Percentiles rank a stretch among this genome's conserved stretches.
These are phyloP conservation scores for Mechanitis mazaeus DNA, from an alignment of 2,888 invertebrate genomes.

Conservation along the genomic window DNA sequence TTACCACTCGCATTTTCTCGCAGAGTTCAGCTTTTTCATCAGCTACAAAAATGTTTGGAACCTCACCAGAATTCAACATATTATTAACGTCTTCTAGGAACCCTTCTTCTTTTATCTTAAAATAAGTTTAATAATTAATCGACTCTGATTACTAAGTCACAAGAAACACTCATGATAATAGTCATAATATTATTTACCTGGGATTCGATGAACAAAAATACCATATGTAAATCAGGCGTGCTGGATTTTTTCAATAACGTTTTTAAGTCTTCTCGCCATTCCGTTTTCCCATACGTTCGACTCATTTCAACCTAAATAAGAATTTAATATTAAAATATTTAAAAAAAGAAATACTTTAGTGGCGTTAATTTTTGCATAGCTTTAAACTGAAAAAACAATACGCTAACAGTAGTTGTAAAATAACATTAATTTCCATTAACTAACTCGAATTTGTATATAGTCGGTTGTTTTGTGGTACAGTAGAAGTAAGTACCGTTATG, in stretches of 20 bases:
- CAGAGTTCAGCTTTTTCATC: constrained; percentile 94
- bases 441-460: no score
- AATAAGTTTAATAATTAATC: background rate
- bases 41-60: constrained; percentile 89
- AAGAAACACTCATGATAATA: background rate
- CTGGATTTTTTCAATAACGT: constrained; percentile 86
- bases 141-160: background rate
- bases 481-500: no score
- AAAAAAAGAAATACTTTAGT: background rate
- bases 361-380: no score
- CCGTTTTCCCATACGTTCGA: constrained; percentile 86
- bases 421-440: no score
- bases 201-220: constrained; percentile 93
- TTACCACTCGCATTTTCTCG: constrained; percentile 89
- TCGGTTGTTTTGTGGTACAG: no score
- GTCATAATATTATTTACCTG: constrained; percentile 76
- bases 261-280: constrained; percentile 96
- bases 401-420: no score
- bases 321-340: background rate
- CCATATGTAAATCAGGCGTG: constrained; percentile 89
- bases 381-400: no score
- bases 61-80: constrained; percentile 94
- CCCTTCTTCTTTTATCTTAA: constrained; percentile 91
- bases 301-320: constrained; percentile 89
- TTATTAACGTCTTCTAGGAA: constrained; percentile 96